A percentile compares a stretch with the other conserved stretches of the same genome.
phyloP scores from a whole-genome alignment of 2,888 invertebrate genomes.

The Phaonia tiefii region DNA sequence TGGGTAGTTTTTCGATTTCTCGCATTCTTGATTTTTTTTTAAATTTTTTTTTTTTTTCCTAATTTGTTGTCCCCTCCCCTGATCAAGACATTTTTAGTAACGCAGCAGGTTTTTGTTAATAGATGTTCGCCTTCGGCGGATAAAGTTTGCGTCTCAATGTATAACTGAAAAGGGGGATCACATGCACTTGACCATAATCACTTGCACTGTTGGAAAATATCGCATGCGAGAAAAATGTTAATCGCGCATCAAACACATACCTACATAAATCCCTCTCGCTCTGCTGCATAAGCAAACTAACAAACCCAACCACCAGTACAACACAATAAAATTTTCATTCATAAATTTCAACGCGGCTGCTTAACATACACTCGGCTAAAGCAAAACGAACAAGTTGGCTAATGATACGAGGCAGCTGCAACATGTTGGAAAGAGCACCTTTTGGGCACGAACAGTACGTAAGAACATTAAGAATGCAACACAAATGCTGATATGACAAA shows the following conservation, averaged over 20 bases:
- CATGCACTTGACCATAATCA: slow-evolving; percentile 25
- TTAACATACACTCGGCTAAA: slow-evolving; percentile 2
- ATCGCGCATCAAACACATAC: background rate
- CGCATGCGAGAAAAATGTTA: slow-evolving; percentile 52
- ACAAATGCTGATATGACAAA: background rate
- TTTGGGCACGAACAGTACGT: background rate
- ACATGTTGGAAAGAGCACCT: slow-evolving; percentile 22
- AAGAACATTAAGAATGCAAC: slow-evolving; percentile 31
- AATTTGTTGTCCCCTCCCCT: too few species aligned
- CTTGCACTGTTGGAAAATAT: too few species aligned
- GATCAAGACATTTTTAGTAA: too few species aligned
- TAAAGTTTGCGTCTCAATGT: too few species aligned
- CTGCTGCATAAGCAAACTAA: background rate
- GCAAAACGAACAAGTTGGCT: slow-evolving; percentile 21
- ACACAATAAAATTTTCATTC: slow-evolving; percentile 62
- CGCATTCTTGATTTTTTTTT: too few species aligned
- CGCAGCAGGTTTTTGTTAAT: too few species aligned
- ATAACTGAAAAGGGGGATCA: too few species aligned
- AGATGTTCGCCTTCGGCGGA: too few species aligned
- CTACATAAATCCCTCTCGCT: background rate
- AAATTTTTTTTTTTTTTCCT: too few species aligned
- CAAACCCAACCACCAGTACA: slow-evolving; percentile 19
- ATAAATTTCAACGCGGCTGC: slow-evolving; percentile 47
- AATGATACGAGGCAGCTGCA: too few species aligned
- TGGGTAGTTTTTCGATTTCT: too few species aligned